phyloP scores from a whole-genome alignment of 2,113 vertebrate species.

The Chamaea fasciata region DNA sequence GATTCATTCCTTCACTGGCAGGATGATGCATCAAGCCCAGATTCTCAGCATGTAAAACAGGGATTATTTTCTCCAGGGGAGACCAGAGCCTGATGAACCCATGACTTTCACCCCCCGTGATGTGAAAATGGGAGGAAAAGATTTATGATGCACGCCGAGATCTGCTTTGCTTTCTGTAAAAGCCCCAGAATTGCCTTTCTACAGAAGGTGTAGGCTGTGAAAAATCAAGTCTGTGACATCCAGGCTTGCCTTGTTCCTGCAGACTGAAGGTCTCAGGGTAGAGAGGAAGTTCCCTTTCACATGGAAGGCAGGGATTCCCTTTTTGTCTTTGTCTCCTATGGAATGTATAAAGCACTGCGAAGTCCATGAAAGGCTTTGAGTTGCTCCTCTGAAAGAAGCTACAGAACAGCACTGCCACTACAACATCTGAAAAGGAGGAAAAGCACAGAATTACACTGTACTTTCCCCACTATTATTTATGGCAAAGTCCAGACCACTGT shows the following conservation, averaged over 20 bases:
- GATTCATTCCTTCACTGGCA: conserved; percentile 24
- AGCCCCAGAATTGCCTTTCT: background rate
- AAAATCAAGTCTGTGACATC: background rate
- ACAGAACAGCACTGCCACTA: background rate
- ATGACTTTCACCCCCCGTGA: fast-evolving
- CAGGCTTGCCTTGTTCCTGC: background rate
- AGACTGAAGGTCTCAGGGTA: background rate
- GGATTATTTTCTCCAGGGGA: background rate
- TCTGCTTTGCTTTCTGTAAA: background rate
- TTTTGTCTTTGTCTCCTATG: background rate
- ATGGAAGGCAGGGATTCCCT: background rate
- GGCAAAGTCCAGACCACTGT: background rate
- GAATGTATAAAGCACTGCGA: background rate
- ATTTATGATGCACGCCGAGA: background rate
- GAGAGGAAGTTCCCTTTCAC: background rate
- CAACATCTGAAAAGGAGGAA: background rate
- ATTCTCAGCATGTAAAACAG: background rate
- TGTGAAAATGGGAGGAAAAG: background rate
- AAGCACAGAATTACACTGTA: background rate
- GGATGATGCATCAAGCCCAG: background rate
- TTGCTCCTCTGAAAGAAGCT: background rate
- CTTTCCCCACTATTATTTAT: background rate
- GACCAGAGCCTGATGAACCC: background rate
- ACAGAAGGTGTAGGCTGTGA: background rate
- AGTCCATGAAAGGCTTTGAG: background rate